Base-by-base conservation (phyloP, 2,797 vertebrate species). In the Sciaenops ocellatus region DNA sequence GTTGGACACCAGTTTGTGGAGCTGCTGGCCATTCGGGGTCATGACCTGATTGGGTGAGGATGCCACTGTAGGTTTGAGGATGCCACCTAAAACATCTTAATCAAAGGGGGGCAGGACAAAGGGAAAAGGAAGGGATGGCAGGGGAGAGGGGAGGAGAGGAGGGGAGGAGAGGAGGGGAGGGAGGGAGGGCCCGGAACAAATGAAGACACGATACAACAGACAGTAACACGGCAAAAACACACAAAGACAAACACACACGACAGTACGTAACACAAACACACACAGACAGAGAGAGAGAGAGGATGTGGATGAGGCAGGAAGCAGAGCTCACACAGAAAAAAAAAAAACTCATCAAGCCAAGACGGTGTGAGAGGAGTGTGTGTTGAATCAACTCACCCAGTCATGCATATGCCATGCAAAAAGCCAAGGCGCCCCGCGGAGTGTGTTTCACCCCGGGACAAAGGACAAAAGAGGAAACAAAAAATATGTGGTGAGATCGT, bases 61-160 rank as follows among this genome's bases (percentile, higher is more conserved):
- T 62, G 97, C 88, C 93, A 97, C 96, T 95, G 97, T 97, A 71
- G 98, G 98, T 97, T 98, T 98, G 82, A 99, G 95, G 86, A 99
- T 94, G 91, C 95, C 96, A 92, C 97, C 98, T 96, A 98, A 94
- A 95, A 97, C 95, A 94, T 97, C 96, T 97, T 95, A 92, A 95
- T 94, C 60, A 91, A 93, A 91, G 72, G 87, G 79, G 89, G 79
- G 85, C 60, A 72, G 70, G 86, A 72, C 68, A 79, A 75, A 82
- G 47, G 60, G 71, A 65, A 38, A 68, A 78, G 55, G 61, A 38
- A 61, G 48, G 56, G 34, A 67, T 5, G 7, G 30, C 1, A 34
- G 34, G 7, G 7, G 34, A 38, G 34, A 38, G 34, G 8, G 9
- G 44, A 59, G 66, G 34, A 59, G 13, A n/a, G 72, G 60, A 60